Base-by-base conservation (phyloP, 2,888 invertebrate species). In the Hipparchia sbordonii region DNA sequence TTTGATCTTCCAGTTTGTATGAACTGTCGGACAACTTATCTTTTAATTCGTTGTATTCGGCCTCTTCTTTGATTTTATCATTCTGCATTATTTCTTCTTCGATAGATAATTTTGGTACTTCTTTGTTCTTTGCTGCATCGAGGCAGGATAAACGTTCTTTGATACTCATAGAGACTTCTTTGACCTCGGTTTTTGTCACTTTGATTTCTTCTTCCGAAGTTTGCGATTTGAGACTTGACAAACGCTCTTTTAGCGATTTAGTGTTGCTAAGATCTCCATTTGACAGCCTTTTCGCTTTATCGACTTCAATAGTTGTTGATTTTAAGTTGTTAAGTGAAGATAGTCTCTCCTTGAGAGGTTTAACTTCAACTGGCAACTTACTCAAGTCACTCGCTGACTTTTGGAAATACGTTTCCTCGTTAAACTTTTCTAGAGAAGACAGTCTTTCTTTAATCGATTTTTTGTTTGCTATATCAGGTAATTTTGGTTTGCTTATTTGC, bases 361-460 rank as follows among this genome's bases (percentile, higher is more conserved):
- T 95, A 61, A 96, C 95, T 83, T 96, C 96, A 54, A 95, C 91
- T 7, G 96, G 94, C 82, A 92, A 82, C 82, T 92, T 93, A 39
- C 85, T 85, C 59, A 95, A 84, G 80, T 95, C 92, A 76, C 88
- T 94, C 61, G 87, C 86, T 77, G 90, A 89, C 78, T 91, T 93
- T 78, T 92, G 94, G 69, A 93, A 85, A 39, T 85, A 82, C 10
- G 86, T 88, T 79, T 95, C 95, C 84, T 95, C 95, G 23, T 94
- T 95, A 76, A 95, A 95, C 85, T 95, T 96, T 83, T 96, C 96
- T 83, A 97, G 93, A 82, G 95, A 95, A 80, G 95, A 95, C 73
- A 97, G 88, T 80, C 97, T 95, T 84, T 97, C 96, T 84, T 96
- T 96, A 74, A 97, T 96, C 70, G 96, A 96, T 87, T 95, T 96